These are phyloP conservation scores for Toxotes chatareus DNA, from an alignment of 2,113 vertebrate species.

Conservation along the genomic window DNA sequence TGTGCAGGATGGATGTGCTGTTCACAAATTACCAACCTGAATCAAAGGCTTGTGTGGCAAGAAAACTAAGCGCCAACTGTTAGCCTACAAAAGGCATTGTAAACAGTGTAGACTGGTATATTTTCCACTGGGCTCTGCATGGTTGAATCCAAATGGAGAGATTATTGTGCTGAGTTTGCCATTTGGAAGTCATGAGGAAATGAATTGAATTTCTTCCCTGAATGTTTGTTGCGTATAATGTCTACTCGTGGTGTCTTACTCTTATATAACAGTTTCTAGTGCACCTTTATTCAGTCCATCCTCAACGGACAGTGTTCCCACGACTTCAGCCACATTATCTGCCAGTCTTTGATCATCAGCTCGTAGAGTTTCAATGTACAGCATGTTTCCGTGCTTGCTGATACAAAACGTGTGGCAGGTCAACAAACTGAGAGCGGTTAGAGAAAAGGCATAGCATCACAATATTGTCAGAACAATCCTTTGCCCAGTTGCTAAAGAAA, in stretches of 20 bases:
- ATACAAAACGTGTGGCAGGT: neutral
- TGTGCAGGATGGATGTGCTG: constrained; percentile 7
- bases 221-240: neutral
- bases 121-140: constrained; percentile 28
- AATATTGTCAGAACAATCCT: constrained; percentile 26
- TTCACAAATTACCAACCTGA: constrained; percentile 55
- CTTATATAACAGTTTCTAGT: neutral
- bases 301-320: neutral
- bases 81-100: constrained; percentile 4
- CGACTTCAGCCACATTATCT: constrained; percentile 10
- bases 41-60: constrained; percentile 44
- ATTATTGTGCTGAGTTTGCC: constrained; percentile 20
- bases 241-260: neutral
- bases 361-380: neutral
- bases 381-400: neutral
- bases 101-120: constrained; percentile 32
- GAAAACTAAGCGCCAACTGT: constrained; percentile 57
- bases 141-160: constrained; percentile 25
- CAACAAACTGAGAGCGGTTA: neutral
- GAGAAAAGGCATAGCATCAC: neutral
- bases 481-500: neutral
- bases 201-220: neutral
- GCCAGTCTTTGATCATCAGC: constrained; percentile 9
- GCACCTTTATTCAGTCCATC: neutral
- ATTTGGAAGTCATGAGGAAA: neutral